phyloP scores from a whole-genome alignment of 2,797 vertebrate species.

The Sciurus vulgaris region DNA sequence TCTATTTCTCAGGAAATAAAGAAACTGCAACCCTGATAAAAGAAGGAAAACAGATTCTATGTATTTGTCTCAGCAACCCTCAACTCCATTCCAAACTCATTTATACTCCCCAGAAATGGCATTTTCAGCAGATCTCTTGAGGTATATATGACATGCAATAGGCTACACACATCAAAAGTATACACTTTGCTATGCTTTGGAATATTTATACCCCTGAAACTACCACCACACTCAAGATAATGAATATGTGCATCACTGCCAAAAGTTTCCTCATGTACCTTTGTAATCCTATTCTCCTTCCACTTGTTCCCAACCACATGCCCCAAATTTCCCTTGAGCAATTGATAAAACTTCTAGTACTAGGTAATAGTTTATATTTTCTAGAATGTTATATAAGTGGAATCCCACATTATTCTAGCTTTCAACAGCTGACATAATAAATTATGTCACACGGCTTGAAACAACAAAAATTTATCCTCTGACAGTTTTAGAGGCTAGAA shows the following conservation, averaged over 20 bases:
- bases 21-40: not conserved
- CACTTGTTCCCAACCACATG: not conserved
- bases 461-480: not conserved
- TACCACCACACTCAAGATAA: not conserved
- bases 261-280: not conserved
- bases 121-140: not conserved
- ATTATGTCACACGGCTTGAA: not conserved
- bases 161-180: not conserved
- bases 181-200: not conserved
- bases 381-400: not conserved
- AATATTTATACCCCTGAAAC: not conserved
- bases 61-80: not conserved
- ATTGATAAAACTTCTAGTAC: not conserved
- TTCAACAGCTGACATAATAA: not conserved
- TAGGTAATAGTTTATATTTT: not conserved
- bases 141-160: not conserved
- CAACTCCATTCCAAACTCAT: not conserved
- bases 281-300: not conserved
- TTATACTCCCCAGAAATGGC: not conserved
- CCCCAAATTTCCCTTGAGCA: not conserved
- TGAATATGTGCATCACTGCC: not conserved
- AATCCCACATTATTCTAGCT: not conserved
- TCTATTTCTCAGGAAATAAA: not conserved
- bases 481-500: not conserved
- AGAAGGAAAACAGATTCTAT: constrained; percentile 2